Evolutionary conservation across 53 echinoderm and acorn worm species (phyloP), one percentile per base, ranked within the genome.

Genomic region (Patiria pectinifera): DNA sequence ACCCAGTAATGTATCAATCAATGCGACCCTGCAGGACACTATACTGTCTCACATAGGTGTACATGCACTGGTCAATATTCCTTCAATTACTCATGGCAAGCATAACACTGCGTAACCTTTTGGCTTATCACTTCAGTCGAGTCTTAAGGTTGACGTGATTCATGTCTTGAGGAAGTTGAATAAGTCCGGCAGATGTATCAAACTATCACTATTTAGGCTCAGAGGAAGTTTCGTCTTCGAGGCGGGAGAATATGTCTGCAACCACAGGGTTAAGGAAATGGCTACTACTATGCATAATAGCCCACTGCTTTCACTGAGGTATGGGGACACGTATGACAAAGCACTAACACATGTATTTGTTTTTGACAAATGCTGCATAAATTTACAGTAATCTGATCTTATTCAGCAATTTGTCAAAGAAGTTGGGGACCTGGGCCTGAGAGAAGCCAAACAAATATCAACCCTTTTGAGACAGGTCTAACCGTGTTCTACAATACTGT

Each of bases 181-280:
- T 63, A 90, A 90, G 80, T 90, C 69, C 81, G 80, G 90, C 63
- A 80, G 80, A 63, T 81, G 70, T 21, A 46, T 16, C 46, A 45
- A 89, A 81, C 62, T 90, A 81, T 69, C 80, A 45, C 62, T 81
- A 48, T 63, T 81, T 58, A 69, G 90, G 66, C 90, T 80, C 62
- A 90, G 69, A 90, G 90, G 90, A 90, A 90, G 90, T 90, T 80
- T 90, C 10, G 90, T 80, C 90, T 90, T 82, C 62, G 48, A 62
- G 26, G 35, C 0, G 66, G 84, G 84, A 66, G 84, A 84, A 43
- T 58, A 59, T 84, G 84, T 84, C 84, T 84, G 84, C 24, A 16
- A 63, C 84, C 66, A 84, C 66, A 66, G 66, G 66, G 62, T 66
- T 84, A 10, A 84, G 84, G 58, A 58, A 83, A 79, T 79, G 74